These are phyloP conservation scores for Empis livida DNA, from an alignment of 2,888 invertebrate genomes.

Conservation along the genomic window DNA sequence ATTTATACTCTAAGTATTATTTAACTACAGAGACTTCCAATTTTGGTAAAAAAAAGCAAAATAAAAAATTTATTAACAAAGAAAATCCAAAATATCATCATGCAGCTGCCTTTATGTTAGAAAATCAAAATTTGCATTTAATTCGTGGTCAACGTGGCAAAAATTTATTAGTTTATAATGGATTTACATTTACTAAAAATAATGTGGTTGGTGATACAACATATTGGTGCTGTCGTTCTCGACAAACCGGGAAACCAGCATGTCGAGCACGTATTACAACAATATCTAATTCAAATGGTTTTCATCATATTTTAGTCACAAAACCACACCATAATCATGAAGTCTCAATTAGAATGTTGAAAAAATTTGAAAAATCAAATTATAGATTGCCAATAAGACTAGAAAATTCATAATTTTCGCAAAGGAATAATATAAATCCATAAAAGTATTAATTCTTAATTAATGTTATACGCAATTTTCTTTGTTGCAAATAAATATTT, in stretches of 20 bases:
- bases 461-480: no score
- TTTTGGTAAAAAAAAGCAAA: no score
- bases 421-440: slow-evolving; percentile 10
- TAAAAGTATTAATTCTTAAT: slow-evolving; percentile 1
- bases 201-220: slow-evolving; percentile 24
- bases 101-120: not conserved
- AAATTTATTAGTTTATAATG: slow-evolving; percentile 23
- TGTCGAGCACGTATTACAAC: slow-evolving; percentile 30
- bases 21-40: no score
- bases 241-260: slow-evolving; percentile 22
- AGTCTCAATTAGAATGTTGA: slow-evolving; percentile 24
- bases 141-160: slow-evolving; percentile 31
- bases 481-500: no score
- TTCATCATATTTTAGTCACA: slow-evolving; percentile 26
- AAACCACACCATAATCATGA: slow-evolving; percentile 30
- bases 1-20: no score
- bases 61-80: not conserved
- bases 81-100: not conserved
- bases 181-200: slow-evolving; percentile 32
- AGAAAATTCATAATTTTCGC: no score
- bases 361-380: slow-evolving; percentile 13
- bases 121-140: slow-evolving; percentile 20
- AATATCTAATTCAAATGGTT: slow-evolving; percentile 22
- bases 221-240: slow-evolving; percentile 34
- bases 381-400: no score